A percentile compares a stretch with the other conserved stretches of the same genome.
These are phyloP conservation scores for Beaufortia kweichowensis DNA, from an alignment of 2,113 vertebrate species.

Conservation along the genomic window DNA sequence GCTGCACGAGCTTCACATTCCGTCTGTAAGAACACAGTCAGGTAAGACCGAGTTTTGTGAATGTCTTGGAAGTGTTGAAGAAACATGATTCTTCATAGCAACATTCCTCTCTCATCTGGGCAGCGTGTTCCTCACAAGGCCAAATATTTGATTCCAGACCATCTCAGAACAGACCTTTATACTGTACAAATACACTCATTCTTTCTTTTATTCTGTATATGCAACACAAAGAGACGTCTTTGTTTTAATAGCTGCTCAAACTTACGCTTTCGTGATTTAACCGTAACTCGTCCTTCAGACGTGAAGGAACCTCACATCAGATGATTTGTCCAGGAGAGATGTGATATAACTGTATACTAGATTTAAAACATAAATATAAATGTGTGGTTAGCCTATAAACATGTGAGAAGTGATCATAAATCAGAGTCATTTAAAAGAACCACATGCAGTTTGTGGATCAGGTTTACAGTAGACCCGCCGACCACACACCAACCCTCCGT, in stretches of 20 bases:
- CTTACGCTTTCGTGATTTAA: no score
- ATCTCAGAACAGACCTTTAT: not conserved
- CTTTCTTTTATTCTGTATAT: not conserved
- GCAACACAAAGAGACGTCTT: not conserved
- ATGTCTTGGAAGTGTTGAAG: conserved; percentile 43
- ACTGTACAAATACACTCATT: not conserved
- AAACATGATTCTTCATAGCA: conserved; percentile 47
- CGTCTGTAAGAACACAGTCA: not conserved
- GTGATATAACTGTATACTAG: no score
- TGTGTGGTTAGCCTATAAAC: not conserved
- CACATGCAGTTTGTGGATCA: not conserved
- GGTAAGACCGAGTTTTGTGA: conserved; percentile 24
- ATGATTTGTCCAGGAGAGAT: no score
- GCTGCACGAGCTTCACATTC: not conserved
- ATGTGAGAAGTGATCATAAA: not conserved
- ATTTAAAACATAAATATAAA: no score
- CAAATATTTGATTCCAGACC: conserved; percentile 18
- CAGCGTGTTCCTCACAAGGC: not conserved
- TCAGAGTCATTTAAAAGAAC: not conserved
- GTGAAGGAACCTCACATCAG: no score
- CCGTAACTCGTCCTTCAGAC: no score
- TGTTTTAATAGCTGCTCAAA: not conserved
- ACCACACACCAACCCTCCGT: not conserved
- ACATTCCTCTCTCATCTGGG: conserved; percentile 55
- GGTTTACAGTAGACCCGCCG: not conserved